Base-by-base conservation (phyloP, 2,797 vertebrate genomes). In the Silurus aristotelis region DNA sequence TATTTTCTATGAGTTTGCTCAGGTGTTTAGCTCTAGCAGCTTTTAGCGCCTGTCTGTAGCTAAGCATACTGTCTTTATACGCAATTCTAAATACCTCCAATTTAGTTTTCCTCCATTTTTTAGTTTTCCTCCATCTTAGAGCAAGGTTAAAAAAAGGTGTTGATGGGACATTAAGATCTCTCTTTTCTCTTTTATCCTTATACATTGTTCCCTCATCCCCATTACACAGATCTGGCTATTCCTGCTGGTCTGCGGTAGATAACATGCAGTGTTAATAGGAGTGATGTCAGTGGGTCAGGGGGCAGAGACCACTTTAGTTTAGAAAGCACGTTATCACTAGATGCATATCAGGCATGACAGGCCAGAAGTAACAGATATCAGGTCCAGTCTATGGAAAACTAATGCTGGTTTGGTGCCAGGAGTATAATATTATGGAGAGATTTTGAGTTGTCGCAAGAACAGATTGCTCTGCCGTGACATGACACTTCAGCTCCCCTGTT, bases 181-280 rank as follows among this genome's bases (percentile, higher is more conserved):
- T 31, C 52, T 76, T 76, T 52, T 10, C 48, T 52, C 48, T 52
- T 56, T 58, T 27, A 19, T 31, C 25, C 56, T 27, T 22, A n/a
- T 64, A 43, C n/a, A 52, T 64, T 67, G 46, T 67, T 63, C 9
- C 64, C 20, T 5, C 9, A 15, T 64, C 31, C 22, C 75, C 27
- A 12, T 76, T 5, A 22, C n/a, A 68, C 52, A 77, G 38, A 27
- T 15, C 38, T 58, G 38, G 22, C 60, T 77, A n/a, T 60, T 82
- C 27, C 80, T 60, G 66, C 38, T 77, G 66, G 13, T 20, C 25
- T 80, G 19, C 63, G 71, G 66, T 81, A 61, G 70, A 85, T 84
- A 72, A 80, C 38, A 82, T 76, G 75, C 64, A 52, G 67, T 77
- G 19, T 86, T 87, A 70, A 87, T 86, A 70, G 73, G 17, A 13